Evolutionary conservation across 2,888 invertebrate genomes (phyloP).

Genomic region (Caenorhabditis sinica): DNA sequence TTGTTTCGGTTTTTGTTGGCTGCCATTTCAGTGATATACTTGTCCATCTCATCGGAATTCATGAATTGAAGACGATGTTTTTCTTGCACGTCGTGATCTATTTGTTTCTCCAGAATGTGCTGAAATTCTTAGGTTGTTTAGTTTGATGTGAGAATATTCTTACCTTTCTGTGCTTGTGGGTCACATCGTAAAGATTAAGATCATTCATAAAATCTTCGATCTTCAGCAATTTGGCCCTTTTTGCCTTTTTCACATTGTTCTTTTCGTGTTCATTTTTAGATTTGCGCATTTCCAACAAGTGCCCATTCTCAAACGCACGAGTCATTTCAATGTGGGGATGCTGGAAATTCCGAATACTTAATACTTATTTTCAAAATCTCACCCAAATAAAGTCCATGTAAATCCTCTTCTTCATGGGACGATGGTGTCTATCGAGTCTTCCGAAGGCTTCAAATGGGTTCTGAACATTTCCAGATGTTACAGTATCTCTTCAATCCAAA

Average conservation of each 20-base stretch:
- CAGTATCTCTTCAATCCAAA: no score
- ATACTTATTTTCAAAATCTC: not conserved
- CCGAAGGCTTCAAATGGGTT: slow-evolving; percentile 6
- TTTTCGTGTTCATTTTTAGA: not conserved
- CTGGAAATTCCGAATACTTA: not conserved
- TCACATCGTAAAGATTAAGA: not conserved
- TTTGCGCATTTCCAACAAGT: slow-evolving; percentile 15
- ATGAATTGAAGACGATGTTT: not conserved
- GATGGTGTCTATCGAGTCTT: not conserved
- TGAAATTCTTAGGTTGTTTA: not conserved
- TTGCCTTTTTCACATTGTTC: not conserved
- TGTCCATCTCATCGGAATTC: not conserved
- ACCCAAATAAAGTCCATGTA: slow-evolving; percentile 33
- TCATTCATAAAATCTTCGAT: not conserved
- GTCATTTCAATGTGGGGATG: slow-evolving; percentile 15
- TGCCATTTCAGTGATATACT: not conserved
- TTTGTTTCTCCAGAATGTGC: not conserved
- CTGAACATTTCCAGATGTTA: not conserved
- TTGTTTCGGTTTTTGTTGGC: not conserved
- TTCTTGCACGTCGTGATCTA: not conserved
- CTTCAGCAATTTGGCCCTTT: not conserved
- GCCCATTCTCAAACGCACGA: slow-evolving; percentile 10
- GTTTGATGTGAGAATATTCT: not conserved
- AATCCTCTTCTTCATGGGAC: slow-evolving; percentile 1
- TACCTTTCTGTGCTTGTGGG: not conserved